phyloP scores from a whole-genome alignment of 2,888 invertebrate species.

The Liodrosophila aerea region DNA sequence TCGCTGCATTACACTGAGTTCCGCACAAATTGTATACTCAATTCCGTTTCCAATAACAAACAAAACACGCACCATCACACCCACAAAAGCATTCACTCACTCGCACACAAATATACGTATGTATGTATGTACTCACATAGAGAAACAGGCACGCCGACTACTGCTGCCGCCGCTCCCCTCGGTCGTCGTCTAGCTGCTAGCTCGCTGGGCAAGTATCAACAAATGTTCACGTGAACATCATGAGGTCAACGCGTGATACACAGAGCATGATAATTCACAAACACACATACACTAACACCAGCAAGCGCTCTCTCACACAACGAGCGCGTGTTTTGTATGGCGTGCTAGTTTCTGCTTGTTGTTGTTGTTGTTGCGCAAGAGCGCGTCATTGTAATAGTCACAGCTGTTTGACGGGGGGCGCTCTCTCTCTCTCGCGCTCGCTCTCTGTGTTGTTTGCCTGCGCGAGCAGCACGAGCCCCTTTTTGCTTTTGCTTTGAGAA shows the following conservation, averaged over 20 bases:
- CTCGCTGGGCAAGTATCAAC: slow-evolving; percentile 64
- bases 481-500: slow-evolving; percentile 75
- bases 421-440: slow-evolving; percentile 45
- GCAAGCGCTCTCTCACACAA: slow-evolving; percentile 30
- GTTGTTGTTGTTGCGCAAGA: slow-evolving; percentile 72
- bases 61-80: slow-evolving; percentile 51
- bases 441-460: slow-evolving; percentile 85
- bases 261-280: slow-evolving; percentile 70
- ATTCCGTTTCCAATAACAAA: slow-evolving; percentile 69
- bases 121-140: slow-evolving; percentile 12
- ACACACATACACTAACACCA: slow-evolving; percentile 84
- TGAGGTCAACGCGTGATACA: slow-evolving; percentile 89
- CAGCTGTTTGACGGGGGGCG: slow-evolving; percentile 58
- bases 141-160: slow-evolving; percentile 58
- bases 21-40: slow-evolving; percentile 59
- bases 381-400: slow-evolving; percentile 57
- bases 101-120: slow-evolving; percentile 6
- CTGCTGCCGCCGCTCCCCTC: slow-evolving; percentile 31
- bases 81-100: slow-evolving; percentile 23
- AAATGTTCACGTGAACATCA: slow-evolving; percentile 87
- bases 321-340: slow-evolving; percentile 51
- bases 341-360: slow-evolving; percentile 67
- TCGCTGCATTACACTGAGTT: slow-evolving; percentile 34
- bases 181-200: slow-evolving; percentile 5
- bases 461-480: slow-evolving; percentile 87